Evolutionary conservation across 1,140 invertebrate genomes (phyloP).

Genomic region (Trichonephila clavipes): DNA sequence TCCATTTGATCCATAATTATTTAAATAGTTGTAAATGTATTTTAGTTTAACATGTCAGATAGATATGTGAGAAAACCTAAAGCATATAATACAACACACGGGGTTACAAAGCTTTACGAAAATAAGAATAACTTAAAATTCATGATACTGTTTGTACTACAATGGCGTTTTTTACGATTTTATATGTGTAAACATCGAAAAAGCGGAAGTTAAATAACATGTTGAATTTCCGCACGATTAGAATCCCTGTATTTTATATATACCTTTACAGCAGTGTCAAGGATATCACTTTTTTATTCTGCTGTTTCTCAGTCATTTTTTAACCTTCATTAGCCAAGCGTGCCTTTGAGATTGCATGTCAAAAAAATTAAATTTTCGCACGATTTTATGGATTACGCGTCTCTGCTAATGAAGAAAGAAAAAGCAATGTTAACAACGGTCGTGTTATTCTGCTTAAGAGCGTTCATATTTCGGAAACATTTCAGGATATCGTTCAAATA

Average conservation of each 20-base stretch:
- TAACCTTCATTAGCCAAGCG: conserved; percentile 45
- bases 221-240: not conserved
- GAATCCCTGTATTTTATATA: not conserved
- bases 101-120: not conserved
- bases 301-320: not conserved
- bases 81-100: no score
- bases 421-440: not conserved
- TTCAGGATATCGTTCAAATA: no score
- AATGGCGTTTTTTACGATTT: not conserved
- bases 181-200: not conserved
- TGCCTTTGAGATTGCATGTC: not conserved
- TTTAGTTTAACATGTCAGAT: no score
- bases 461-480: no score
- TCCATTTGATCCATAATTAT: no score
- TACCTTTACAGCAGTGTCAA: conserved; percentile 28
- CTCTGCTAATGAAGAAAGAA: not conserved
- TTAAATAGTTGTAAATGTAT: no score
- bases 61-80: no score
- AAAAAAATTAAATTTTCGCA: conserved; percentile 8
- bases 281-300: not conserved
- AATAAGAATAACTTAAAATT: not conserved
- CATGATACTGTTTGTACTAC: no score
- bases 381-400: conserved; percentile 1
- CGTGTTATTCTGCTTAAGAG: not conserved
- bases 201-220: conserved; percentile 24